Conservation (phyloP, 2,797 vertebrate genomes). For the Cirrhinus mrigala region DNA sequence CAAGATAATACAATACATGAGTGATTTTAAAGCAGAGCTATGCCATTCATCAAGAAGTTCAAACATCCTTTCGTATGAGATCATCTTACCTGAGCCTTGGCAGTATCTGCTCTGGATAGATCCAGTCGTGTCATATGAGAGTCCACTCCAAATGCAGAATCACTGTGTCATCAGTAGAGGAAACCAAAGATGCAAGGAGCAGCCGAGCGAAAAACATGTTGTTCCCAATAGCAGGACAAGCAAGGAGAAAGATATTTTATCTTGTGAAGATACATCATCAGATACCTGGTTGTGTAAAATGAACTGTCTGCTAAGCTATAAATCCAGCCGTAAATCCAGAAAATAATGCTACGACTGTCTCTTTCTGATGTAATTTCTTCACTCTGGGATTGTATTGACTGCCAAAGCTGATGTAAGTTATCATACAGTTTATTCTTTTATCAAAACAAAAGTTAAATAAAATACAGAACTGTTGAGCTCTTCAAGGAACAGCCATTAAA, state of each 20-base stretch:
- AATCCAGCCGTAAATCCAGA: constrained; percentile 1
- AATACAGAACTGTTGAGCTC: neutral
- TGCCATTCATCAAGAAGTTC: neutral
- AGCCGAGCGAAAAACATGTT: neutral
- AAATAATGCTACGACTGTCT: neutral
- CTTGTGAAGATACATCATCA: neutral
- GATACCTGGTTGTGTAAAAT: neutral
- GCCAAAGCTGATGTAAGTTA: neutral
- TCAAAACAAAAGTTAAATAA: neutral
- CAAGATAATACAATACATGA: neutral
- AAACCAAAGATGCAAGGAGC: constrained; percentile 24
- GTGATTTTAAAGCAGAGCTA: neutral
- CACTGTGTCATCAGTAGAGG: constrained; percentile 26
- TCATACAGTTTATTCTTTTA: constrained; percentile 1
- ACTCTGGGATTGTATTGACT: neutral
- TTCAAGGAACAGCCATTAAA: neutral
- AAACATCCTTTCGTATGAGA: neutral
- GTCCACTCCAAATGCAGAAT: constrained; percentile 4
- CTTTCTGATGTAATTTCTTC: neutral
- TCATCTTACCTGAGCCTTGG: constrained; percentile 15
- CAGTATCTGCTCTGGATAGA: neutral
- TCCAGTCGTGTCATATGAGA: neutral
- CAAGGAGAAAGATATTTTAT: neutral
- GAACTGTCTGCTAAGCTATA: neutral
- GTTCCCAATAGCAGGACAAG: neutral